These are phyloP conservation scores for Protomyctophum bolini DNA, from an alignment of 2,113 vertebrate species.

Conservation along the genomic window DNA sequence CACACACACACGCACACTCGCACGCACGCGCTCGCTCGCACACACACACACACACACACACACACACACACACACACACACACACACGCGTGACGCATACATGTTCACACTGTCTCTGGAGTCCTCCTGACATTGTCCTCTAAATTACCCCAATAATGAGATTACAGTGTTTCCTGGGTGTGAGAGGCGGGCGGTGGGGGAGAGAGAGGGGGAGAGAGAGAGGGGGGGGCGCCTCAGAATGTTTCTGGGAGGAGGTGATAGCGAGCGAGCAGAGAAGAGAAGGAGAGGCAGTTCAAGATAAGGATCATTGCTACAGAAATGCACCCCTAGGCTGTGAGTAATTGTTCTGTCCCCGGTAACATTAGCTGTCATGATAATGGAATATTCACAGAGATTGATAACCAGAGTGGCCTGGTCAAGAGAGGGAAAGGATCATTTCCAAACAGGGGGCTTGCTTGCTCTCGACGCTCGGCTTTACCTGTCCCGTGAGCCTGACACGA, in stretches of 20 bases:
- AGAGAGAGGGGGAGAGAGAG: conserved; percentile 1
- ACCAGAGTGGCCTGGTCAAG: conserved; percentile 47
- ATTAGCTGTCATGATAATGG: conserved; percentile 78
- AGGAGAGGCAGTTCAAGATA: conserved; percentile 76
- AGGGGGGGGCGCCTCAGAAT: conserved; percentile 21
- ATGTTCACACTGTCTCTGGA: conserved; percentile 52
- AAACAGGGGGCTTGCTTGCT: conserved; percentile 47
- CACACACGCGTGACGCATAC: conserved; percentile 34
- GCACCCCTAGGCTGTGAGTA: conserved; percentile 75
- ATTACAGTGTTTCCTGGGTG: conserved; percentile 74
- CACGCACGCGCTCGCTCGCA: conserved; percentile 2
- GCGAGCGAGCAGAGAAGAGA: conserved; percentile 54
- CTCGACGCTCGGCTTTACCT: conserved; percentile 35
- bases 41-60: background rate
- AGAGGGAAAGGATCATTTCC: conserved; percentile 65
- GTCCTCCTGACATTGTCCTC: conserved; percentile 79
- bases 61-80: background rate
- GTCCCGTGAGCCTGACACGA: conserved; percentile 28
- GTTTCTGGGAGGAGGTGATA: conserved; percentile 21
- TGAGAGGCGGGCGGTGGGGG: conserved; percentile 47
- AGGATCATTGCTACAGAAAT: conserved; percentile 77
- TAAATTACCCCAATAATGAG: conserved; percentile 86
- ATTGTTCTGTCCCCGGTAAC: conserved; percentile 78
- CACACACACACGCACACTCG: background rate
- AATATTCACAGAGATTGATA: conserved; percentile 78